Percentiles rank a stretch among this genome's conserved stretches.
These are phyloP conservation scores for Hybognathus amarus DNA, from an alignment of 2,797 vertebrate genomes.

Conservation along the genomic window DNA sequence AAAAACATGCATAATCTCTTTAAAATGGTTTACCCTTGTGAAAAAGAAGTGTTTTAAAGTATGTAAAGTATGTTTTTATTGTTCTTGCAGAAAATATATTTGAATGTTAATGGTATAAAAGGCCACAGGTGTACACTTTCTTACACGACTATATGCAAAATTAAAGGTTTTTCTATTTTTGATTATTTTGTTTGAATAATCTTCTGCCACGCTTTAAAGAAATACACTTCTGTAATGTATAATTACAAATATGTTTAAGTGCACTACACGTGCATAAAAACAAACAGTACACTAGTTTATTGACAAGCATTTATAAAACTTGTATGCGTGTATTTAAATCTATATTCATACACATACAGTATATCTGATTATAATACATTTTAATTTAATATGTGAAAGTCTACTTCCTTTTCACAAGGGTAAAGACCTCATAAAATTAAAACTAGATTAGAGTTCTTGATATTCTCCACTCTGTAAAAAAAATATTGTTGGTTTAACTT, in stretches of 20 bases:
- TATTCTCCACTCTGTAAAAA: no score
- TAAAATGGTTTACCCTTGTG: constrained; percentile 9
- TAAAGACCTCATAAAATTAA: background rate
- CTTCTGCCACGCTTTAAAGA: background rate
- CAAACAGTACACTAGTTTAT: background rate
- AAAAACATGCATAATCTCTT: background rate
- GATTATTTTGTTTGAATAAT: background rate
- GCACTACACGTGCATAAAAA: background rate
- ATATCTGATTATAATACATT: background rate
- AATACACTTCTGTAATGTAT: background rate
- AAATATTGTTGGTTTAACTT: no score
- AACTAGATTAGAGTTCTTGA: background rate
- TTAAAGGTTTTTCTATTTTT: no score
- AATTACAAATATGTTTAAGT: constrained; percentile 5
- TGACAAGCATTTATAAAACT: background rate
- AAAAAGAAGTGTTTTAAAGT: background rate
- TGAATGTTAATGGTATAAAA: background rate
- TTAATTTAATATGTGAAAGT: background rate
- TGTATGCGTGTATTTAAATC: background rate
- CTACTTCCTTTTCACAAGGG: background rate
- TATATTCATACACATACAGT: background rate
- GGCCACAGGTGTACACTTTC: background rate
- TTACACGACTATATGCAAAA: no score
- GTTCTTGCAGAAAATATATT: background rate
- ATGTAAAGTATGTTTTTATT: background rate